A percentile compares a stretch with the other conserved stretches of the same genome.
Evolutionary conservation across 2,113 vertebrate species (phyloP).

Genomic region (Grammomys surdaster): DNA sequence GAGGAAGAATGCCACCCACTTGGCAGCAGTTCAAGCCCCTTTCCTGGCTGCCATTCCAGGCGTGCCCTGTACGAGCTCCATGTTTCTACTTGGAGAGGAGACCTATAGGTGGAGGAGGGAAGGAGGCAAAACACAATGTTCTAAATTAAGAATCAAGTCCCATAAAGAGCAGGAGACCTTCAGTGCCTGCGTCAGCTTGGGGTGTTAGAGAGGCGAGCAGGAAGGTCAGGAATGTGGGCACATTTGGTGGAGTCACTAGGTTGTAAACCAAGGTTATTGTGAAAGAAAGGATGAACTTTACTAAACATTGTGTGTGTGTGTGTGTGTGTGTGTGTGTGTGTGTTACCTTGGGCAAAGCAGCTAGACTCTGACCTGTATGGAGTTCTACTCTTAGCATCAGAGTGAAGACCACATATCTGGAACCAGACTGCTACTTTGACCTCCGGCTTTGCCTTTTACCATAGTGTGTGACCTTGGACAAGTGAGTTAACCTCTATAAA

Average conservation of each 20-base stretch:
- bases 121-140: not conserved
- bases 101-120: not conserved
- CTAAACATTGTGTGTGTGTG: not conserved
- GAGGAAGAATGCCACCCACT: conserved; percentile 80
- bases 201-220: not conserved
- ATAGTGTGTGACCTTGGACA: conserved; percentile 1
- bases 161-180: conserved; percentile 1
- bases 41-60: conserved; percentile 48
- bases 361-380: conserved; percentile 20
- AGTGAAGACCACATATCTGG: not conserved
- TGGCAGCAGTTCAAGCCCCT: conserved; percentile 11
- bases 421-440: not conserved
- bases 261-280: not conserved
- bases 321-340: too few species aligned
- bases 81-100: conserved; percentile 63
- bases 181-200: not conserved
- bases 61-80: conserved; percentile 5
- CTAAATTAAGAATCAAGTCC: conserved; percentile 27
- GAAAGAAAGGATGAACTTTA: not conserved
- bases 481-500: conserved; percentile 18
- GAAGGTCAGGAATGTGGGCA: not conserved
- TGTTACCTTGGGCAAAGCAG: not conserved
- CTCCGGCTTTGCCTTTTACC: not conserved
- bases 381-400: conserved; percentile 9
- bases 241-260: not conserved